Conservation (phyloP, 2,888 invertebrate species). For the Heliothis peltigera region DNA sequence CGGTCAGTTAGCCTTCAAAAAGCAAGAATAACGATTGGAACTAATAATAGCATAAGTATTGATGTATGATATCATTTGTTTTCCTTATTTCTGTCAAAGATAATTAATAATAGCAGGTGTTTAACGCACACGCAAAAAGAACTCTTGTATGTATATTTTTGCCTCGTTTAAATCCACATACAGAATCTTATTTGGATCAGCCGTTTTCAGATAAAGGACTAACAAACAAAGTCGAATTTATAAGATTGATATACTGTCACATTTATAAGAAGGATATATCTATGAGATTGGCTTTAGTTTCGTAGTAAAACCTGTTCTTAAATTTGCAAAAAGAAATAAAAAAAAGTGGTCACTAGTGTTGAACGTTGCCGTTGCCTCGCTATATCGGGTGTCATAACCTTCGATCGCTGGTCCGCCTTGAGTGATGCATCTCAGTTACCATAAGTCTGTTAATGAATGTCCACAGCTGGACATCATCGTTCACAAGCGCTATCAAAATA, state of each 20-base stretch:
- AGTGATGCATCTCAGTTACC: slow-evolving; percentile 52
- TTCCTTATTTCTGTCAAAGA: neutral
- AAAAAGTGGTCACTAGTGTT: slow-evolving; percentile 31
- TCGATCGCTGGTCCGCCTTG: slow-evolving; percentile 55
- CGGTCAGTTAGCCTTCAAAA: neutral
- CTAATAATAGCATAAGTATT: slow-evolving; percentile 1
- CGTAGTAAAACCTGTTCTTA: slow-evolving; percentile 31
- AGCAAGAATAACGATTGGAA: neutral
- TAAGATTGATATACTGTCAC: neutral
- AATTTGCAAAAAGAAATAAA: slow-evolving; percentile 24
- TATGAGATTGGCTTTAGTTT: neutral
- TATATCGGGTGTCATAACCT: slow-evolving; percentile 52
- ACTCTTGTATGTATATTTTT: neutral
- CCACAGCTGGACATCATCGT: neutral
- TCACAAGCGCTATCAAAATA: neutral
- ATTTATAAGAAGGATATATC: neutral
- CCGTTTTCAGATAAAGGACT: neutral
- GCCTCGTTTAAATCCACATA: too few species aligned
- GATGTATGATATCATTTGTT: neutral
- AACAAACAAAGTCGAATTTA: neutral
- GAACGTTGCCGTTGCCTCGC: slow-evolving; percentile 13
- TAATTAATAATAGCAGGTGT: neutral
- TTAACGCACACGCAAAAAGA: neutral
- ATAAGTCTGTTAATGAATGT: slow-evolving; percentile 3
- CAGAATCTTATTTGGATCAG: neutral